Evolutionary conservation across 2,888 invertebrate species (phyloP), one percentile per base, ranked within the genome.

Genomic region (Drosophila niveifrons): DNA sequence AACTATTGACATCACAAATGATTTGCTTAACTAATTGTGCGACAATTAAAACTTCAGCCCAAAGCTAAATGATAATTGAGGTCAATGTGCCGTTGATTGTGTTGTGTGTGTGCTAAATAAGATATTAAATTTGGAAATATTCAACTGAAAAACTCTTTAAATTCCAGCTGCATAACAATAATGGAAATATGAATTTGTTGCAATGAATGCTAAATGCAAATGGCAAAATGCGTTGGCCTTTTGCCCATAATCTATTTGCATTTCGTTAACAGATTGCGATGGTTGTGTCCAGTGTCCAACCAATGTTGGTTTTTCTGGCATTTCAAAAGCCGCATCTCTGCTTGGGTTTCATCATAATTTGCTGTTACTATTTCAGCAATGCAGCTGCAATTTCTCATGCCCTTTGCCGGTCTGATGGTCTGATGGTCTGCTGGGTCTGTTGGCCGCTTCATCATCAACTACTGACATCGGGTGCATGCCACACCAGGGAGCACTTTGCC

Each of bases 401-500:
- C 39, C 28, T 39, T 51, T 65, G 80, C 73, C 70, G 57, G 39
- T 34, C 39, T 18, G 44, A 4, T 36, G 36, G n/a, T 36, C n/a
- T 18, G 43, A 3, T 34, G 34, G 3, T 34, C n/a, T 36, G 36
- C 4, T 36, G 36, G 6, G n/a, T 36, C 36, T 36, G 36, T 6
- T 68, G 69, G 59, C 36, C 53, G 69, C 65, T 67, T 66, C 53
- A 64, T 70, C 69, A 83, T 68, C 62, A 18, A 64, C 82, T 58
- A 64, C 82, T 58, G 76, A 73, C 66, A 79, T 66, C 46, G 73
- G 73, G 44, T 59, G 81, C 52, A 36, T 63, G 62, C 47, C 39
- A 50, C 85, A 66, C 66, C 71, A 50, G 82, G 85, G 88, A 73
- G 67, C 82, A 82, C 73, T 82, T 88, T 76, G 88, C 76, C 67